phyloP scores from a whole-genome alignment of 2,797 vertebrate genomes.

The Anas acuta region DNA sequence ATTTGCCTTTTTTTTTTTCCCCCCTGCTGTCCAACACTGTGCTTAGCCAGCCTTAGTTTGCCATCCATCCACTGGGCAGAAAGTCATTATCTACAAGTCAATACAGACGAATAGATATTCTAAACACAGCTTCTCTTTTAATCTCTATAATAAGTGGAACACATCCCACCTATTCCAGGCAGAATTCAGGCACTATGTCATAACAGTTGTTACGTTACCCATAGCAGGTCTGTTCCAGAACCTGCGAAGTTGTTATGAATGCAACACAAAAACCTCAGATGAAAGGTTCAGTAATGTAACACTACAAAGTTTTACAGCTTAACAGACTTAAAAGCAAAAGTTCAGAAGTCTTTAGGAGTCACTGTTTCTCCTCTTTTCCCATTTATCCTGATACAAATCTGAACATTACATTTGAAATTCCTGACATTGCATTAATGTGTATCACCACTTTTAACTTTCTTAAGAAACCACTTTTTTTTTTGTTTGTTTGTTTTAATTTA shows the following conservation, averaged over 20 bases:
- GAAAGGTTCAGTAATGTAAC: neutral
- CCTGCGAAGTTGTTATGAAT: neutral
- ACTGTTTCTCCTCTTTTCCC: neutral
- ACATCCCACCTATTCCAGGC: no score
- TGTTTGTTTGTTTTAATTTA: constrained; percentile 63
- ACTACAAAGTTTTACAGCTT: neutral
- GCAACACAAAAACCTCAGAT: neutral
- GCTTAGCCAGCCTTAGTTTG: neutral
- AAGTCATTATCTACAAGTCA: neutral
- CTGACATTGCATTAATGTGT: constrained; percentile 18
- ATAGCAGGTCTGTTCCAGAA: neutral
- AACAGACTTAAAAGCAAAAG: neutral
- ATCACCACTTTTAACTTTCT: constrained; percentile 37
- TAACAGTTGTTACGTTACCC: neutral
- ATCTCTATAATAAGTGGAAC: neutral
- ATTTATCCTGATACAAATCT: constrained; percentile 2
- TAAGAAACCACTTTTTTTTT: constrained; percentile 33
- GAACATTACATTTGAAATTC: constrained; percentile 48
- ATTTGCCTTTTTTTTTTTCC: neutral
- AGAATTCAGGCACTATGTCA: neutral
- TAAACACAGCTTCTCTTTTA: neutral
- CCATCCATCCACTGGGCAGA: neutral
- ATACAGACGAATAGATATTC: neutral
- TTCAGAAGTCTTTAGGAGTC: neutral
- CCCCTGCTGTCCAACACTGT: neutral